Evolutionary conservation across 2,888 invertebrate genomes (phyloP).

Genomic region (Sturmia bella): DNA sequence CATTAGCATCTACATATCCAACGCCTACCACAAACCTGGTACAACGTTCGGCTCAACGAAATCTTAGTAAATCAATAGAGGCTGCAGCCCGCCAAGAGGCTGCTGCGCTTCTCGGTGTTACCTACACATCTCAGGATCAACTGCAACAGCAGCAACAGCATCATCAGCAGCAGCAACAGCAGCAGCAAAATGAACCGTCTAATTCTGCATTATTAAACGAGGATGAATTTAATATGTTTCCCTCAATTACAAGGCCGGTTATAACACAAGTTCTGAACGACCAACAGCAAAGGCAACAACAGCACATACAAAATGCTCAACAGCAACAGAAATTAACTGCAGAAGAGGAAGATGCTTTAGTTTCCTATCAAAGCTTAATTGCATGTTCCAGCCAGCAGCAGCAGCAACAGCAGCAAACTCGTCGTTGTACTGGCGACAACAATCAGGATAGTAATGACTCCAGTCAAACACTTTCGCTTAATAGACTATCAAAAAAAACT

Average conservation of each 20-base stretch:
- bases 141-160: slow-evolving; percentile 45
- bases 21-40: slow-evolving; percentile 71
- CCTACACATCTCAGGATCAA: slow-evolving; percentile 72
- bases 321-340: slow-evolving; percentile 54
- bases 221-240: slow-evolving; percentile 75
- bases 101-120: slow-evolving; percentile 54
- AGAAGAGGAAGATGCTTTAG: slow-evolving; percentile 59
- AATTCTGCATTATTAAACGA: slow-evolving; percentile 69
- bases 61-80: slow-evolving; percentile 81
- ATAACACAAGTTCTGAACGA: slow-evolving; percentile 73
- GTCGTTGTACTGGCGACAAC: slow-evolving; percentile 69
- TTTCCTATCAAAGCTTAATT: slow-evolving; percentile 69
- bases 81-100: slow-evolving; percentile 76
- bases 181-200: slow-evolving; percentile 47
- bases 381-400: slow-evolving; percentile 64
- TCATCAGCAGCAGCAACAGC: slow-evolving; percentile 66
- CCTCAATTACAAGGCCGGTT: slow-evolving; percentile 77
- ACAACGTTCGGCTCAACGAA: slow-evolving; percentile 81
- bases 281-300: slow-evolving; percentile 50
- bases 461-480: slow-evolving; percentile 74
- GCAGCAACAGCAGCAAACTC: slow-evolving; percentile 68
- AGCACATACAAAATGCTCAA: slow-evolving; percentile 54
- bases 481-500: slow-evolving; percentile 74
- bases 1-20: slow-evolving; percentile 76
- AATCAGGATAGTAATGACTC: slow-evolving; percentile 74